phyloP scores from a whole-genome alignment of 2,888 invertebrate species.

The Serrognathus titanus region DNA sequence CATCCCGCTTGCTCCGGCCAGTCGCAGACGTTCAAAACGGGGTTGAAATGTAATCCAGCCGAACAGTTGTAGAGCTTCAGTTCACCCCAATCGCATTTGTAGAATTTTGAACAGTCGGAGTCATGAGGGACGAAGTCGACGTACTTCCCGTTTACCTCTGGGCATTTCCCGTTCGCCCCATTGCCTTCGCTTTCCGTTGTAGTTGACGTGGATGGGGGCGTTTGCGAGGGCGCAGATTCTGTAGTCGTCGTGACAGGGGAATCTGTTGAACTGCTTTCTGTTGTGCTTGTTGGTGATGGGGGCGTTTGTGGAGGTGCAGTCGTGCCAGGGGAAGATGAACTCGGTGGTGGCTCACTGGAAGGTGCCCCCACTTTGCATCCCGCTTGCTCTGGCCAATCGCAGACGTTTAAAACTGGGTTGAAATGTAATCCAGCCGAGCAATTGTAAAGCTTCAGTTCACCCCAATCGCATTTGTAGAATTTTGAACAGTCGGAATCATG shows the following conservation, averaged over 20 bases:
- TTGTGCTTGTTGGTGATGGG: too few species aligned
- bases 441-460: constrained; percentile 13
- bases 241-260: too few species aligned
- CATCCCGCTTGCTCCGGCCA: neutral
- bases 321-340: too few species aligned
- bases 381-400: constrained; percentile 5
- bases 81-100: neutral
- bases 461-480: constrained; percentile 17
- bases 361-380: constrained; percentile 1
- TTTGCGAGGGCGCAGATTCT: too few species aligned
- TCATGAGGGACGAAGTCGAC: constrained; percentile 1
- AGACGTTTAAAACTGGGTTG: constrained; percentile 8
- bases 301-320: too few species aligned
- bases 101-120: neutral
- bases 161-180: neutral
- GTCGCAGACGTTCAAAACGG: neutral
- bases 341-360: too few species aligned
- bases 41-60: neutral
- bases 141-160: neutral
- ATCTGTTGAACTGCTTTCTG: too few species aligned
- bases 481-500: constrained; percentile 16
- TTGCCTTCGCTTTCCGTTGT: too few species aligned
- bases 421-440: constrained; percentile 16
- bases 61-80: neutral
- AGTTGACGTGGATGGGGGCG: too few species aligned